Base-by-base conservation (phyloP, 1,140 invertebrate genomes). In the Caenorhabditis brenneri region DNA sequence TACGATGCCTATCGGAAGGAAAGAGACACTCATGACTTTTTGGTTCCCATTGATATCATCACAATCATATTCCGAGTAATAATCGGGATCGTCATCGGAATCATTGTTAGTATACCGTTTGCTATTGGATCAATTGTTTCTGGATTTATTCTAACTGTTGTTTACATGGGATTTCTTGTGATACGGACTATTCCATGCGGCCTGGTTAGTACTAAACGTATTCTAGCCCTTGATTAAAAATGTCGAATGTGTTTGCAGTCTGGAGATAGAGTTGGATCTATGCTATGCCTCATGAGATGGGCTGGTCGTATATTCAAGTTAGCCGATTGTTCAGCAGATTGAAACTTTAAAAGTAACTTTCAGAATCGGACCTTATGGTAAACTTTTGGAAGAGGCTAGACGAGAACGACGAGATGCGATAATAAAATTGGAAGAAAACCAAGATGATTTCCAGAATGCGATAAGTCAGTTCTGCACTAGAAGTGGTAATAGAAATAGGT, bases 221-320 rank as follows among this genome's bases (percentile, higher is more conserved):
- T n/a, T n/a, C n/a, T n/a, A n/a, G n/a, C n/a, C n/a, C n/a, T n/a
- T n/a, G n/a, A n/a, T n/a, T n/a, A n/a, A n/a, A n/a, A n/a, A n/a
- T n/a, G n/a, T n/a, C n/a, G n/a, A n/a, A n/a, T n/a, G n/a, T n/a
- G n/a, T 55, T 36, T 74, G 33, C 15, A 74, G 65, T 74, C 65
- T 42, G 65, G 65, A 24, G 65, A 74, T 46, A 19, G 36, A 42
- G 65, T 74, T 9, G 36, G 65, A 3, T 36, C 65, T 24, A 7
- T 74, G 42, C 27, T 74, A 15, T 74, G 65, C 27, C n/a, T 74
- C 3, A 74, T 74, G 65, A 74, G 65, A 74, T 74, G 65, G 65
- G 65, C 65, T 15, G 65, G 65, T 2, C 15, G 36, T n/a, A 9
- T 74, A 7, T 42, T 74, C 22, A 74, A 74, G 65, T 74, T 19